Percentiles rank a stretch among this genome's conserved stretches.
Evolutionary conservation across 2,888 invertebrate genomes (phyloP).

Genomic region (Phyto melanocephala): DNA sequence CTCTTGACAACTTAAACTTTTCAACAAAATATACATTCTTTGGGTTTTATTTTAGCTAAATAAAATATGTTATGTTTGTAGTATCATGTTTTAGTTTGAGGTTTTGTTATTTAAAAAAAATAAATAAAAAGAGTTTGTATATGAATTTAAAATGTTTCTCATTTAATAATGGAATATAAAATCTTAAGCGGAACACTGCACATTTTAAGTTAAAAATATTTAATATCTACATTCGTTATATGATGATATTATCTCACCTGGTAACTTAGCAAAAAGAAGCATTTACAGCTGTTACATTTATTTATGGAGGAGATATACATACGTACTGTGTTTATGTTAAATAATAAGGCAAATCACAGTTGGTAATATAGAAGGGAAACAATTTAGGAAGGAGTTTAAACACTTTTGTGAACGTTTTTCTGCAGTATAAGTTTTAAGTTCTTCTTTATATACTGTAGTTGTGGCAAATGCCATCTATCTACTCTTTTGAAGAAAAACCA

Average conservation of each 20-base stretch:
- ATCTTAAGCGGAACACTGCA: constrained; percentile 56
- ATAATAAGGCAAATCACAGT: neutral
- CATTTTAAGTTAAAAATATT: constrained; percentile 28
- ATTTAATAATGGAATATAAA: constrained; percentile 41
- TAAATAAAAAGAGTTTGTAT: neutral
- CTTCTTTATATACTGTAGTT: too few species aligned
- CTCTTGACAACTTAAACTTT: constrained; percentile 34
- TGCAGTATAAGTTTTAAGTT: too few species aligned
- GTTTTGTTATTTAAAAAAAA: neutral
- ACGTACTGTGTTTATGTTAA: neutral
- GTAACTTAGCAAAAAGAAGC: neutral
- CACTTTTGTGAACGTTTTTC: too few species aligned
- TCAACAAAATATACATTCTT: constrained; percentile 19
- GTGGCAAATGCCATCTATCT: too few species aligned
- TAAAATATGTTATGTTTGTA: neutral
- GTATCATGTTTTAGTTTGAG: constrained; percentile 45
- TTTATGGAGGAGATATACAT: neutral
- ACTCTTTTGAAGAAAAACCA: too few species aligned
- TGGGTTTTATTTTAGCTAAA: neutral
- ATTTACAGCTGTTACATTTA: neutral
- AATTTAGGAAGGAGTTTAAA: too few species aligned
- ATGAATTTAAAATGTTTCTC: constrained; percentile 22
- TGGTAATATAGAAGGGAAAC: too few species aligned
- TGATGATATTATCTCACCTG: neutral
- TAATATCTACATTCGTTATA: too few species aligned